Base-by-base conservation (phyloP, 2,113 vertebrate genomes). In the Athene cunicularia region DNA sequence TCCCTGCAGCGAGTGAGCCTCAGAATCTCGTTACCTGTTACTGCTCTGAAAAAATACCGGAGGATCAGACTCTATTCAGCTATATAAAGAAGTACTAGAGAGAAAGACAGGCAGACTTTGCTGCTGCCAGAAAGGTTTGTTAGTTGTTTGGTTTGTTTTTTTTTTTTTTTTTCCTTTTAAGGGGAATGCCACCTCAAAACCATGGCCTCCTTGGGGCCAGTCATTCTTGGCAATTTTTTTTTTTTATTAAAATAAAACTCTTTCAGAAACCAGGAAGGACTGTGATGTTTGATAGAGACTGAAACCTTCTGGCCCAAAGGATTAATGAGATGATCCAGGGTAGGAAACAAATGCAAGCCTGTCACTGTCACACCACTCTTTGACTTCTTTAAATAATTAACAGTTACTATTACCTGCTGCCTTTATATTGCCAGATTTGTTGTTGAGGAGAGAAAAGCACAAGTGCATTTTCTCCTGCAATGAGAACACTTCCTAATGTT, bases 301-400 rank as follows among this genome's bases (percentile, higher is more conserved):
- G 37, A n/a, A 37, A 26, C 8, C 55, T 59, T 37, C 66, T 52
- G n/a, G 59, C 43, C 52, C 77, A 35, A 26, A 86, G 35, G 41
- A 74, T 73, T 68, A 62, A 39, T 33, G 4, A 70, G 56, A 80
- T 63, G 53, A 58, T 71, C 20, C n/a, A 58, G 26, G 23, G 24
- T 50, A 87, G 43, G 47, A 75, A 92, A 35, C 16, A 47, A 49
- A 32, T 23, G 15, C 30, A 53, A 71, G 45, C 16, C 50, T 23
- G 30, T 15, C 45, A 23, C 62, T 20, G 4, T 23, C 72, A 43
- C 76, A 60, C 18, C 0, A 0, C 74, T 28, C 20, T 41, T 9
- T 3, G 32, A 59, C 20, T 58, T 53, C 1, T 3, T 16, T 32
- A 53, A 87, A 67, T 58, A 18, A 67, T 52, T 58, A 67, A 52